Conservation (phyloP, 1,140 invertebrate genomes). For the Leptinotarsa texana region DNA sequence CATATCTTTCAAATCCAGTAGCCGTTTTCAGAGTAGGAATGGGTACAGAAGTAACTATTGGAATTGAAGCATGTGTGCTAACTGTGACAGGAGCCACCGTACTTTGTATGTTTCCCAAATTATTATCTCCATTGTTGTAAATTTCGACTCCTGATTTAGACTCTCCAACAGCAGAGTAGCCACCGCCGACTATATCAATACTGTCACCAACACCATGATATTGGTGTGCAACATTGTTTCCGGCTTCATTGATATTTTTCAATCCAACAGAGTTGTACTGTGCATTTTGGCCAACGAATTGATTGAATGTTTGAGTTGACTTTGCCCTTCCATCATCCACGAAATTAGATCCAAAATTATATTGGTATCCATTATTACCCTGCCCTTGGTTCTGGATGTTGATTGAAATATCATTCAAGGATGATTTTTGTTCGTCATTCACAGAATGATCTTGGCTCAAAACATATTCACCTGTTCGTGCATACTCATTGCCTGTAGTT, state of each 20-base stretch:
- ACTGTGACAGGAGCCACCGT: constrained; percentile 30
- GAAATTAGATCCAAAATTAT: constrained; percentile 6
- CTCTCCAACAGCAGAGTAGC: constrained; percentile 47
- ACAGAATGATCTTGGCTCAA: neutral
- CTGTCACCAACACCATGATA: constrained; percentile 31
- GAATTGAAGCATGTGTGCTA: constrained; percentile 37
- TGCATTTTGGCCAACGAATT: constrained; percentile 27
- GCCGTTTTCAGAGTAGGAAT: constrained; percentile 38
- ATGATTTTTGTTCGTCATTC: neutral
- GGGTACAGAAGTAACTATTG: constrained; percentile 46
- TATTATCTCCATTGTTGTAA: constrained; percentile 31
- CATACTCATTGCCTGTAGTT: no score
- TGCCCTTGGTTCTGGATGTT: neutral
- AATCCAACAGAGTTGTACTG: neutral
- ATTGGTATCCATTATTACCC: neutral
- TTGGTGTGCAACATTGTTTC: neutral
- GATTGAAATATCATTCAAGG: neutral
- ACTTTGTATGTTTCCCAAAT: constrained; percentile 20
- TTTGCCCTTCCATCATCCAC: constrained; percentile 17
- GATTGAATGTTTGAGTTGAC: constrained; percentile 27
- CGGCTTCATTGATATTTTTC: neutral
- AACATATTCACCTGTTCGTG: no score
- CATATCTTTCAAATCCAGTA: constrained; percentile 42
- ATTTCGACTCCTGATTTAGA: constrained; percentile 31
- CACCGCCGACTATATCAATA: constrained; percentile 48